Conservation (phyloP, 2,888 invertebrate genomes). For the Drosophila trichaetosa region DNA sequence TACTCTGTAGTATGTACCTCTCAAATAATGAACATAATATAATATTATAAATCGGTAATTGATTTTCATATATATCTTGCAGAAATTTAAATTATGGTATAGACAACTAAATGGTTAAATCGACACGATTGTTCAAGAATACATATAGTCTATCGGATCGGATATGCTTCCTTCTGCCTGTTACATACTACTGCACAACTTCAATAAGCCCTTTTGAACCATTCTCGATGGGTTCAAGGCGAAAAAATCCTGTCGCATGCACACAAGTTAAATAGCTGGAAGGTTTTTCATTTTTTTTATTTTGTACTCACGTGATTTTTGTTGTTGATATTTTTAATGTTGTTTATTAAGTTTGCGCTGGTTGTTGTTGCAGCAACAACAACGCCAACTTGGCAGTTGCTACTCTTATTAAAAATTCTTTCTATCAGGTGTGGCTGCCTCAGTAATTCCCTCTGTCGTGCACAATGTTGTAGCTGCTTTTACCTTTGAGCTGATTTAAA, state of each 20-base stretch:
- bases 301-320: slow-evolving; percentile 64
- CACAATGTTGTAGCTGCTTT: slow-evolving; percentile 21
- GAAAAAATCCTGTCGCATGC: slow-evolving; percentile 9
- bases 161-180: neutral
- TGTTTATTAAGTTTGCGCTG: slow-evolving; percentile 28
- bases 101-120: neutral
- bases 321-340: slow-evolving; percentile 36
- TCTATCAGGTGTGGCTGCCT: slow-evolving; percentile 19
- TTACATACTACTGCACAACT: neutral
- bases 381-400: slow-evolving; percentile 27
- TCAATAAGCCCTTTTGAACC: neutral
- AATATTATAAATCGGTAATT: neutral
- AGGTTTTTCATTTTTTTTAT: neutral
- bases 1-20: neutral
- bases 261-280: slow-evolving; percentile 18
- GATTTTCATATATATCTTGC: neutral
- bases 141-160: neutral
- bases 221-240: neutral
- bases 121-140: neutral
- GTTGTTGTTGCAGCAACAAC: slow-evolving; percentile 35
- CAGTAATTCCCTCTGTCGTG: slow-evolving; percentile 19
- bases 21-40: too few species aligned
- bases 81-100: neutral
- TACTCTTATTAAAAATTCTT: slow-evolving; percentile 34
- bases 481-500: slow-evolving; percentile 10